Base-by-base conservation (phyloP, 2,888 invertebrate genomes). In the Acleris holmiana region DNA sequence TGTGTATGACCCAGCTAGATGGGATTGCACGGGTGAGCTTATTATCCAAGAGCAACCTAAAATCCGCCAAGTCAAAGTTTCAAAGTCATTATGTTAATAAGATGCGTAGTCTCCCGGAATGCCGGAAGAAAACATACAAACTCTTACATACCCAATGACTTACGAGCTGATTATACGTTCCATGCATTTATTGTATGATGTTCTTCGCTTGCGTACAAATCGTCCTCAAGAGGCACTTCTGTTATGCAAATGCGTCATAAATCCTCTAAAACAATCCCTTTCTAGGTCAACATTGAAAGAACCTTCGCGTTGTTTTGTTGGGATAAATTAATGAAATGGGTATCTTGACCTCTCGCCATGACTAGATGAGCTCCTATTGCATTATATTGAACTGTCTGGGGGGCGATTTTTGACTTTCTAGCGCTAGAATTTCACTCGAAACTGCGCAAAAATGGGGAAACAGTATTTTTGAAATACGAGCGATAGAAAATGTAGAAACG, bases 181-280 rank as follows among this genome's bases (percentile, higher is more conserved):
- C 76, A 71, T 75, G 79, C 76, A 78, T 76, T 61, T 63, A 80
- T 84, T 84, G 82, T 83, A 84, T 82, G 84, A 78, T 77, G 75
- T 76, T 78, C 73, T 74, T 77, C 74, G 82, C 78, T 73, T 77
- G 84, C 82, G 75, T 86, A 86, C 83, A 81, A 85, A 88, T 86
- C 75, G 77, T 78, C 78, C 76, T 73, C 77, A 85, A 86, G 78
- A 77, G 74, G 72, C 75, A 71, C 70, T 77, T 77, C 73, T 82
- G 79, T 83, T 82, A 86, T 85, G 84, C 76, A 84, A 83, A 85
- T 85, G 79, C 73, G 76, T 46, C 59, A 65, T 65, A 65, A 65
- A 65, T 71, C 76, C 73, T 73, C 74, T 71, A 68, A 73, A 77
- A 70, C 72, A 73, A 73, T 74, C 72, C 67, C 76, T 76, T 78